Percentiles rank a stretch among this genome's conserved stretches.
Conservation (phyloP, 2,113 vertebrate genomes). For the Bubalus kerabau region DNA sequence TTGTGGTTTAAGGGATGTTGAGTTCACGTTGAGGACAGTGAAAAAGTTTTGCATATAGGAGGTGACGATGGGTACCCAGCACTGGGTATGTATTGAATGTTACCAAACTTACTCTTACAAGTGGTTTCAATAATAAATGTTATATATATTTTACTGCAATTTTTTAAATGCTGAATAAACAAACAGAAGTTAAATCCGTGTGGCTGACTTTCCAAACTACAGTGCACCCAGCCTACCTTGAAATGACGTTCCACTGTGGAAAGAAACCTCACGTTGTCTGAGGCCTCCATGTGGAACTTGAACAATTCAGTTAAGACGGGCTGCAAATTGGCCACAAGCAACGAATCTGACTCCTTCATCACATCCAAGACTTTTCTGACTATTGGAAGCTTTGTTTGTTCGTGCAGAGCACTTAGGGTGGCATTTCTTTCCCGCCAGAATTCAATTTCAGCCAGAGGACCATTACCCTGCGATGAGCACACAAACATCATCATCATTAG, state of each 20-base stretch:
- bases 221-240: slow-evolving; percentile 79
- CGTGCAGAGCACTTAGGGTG: slow-evolving; percentile 82
- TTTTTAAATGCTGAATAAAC: not conserved
- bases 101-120: not conserved
- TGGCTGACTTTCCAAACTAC: not conserved
- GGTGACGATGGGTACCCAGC: accelerated
- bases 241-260: slow-evolving; percentile 88
- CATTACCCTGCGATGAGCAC: slow-evolving; percentile 76
- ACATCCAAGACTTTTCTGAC: slow-evolving; percentile 86
- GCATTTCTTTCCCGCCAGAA: slow-evolving; percentile 88
- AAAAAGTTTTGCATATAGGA: not conserved
- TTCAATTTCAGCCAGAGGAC: slow-evolving; percentile 89
- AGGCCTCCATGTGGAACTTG: slow-evolving; percentile 84
- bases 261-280: slow-evolving; percentile 88
- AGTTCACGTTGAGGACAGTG: not conserved
- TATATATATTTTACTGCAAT: not conserved
- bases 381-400: slow-evolving; percentile 85
- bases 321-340: slow-evolving; percentile 80
- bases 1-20: not conserved
- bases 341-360: slow-evolving; percentile 79
- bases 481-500: accelerated
- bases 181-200: not conserved
- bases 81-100: not conserved
- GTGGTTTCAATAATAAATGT: not conserved
- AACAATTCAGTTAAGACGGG: slow-evolving; percentile 80